A percentile compares a stretch with the other conserved stretches of the same genome.
These are phyloP conservation scores for Diloba caeruleocephala DNA, from an alignment of 2,888 invertebrate genomes.

Conservation along the genomic window DNA sequence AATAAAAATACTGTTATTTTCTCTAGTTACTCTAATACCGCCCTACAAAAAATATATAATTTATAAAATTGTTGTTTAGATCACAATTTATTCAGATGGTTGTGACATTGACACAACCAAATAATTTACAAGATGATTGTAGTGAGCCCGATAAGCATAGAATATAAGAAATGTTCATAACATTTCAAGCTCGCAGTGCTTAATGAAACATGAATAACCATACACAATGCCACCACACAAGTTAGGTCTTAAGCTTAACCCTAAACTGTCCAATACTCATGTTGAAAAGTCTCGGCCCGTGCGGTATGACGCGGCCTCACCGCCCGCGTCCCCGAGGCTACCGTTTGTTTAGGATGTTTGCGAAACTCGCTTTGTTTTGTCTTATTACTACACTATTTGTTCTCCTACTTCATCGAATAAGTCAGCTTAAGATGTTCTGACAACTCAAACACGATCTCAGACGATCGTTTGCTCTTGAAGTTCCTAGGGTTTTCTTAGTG, in stretches of 20 bases:
- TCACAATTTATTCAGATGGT: too few species aligned
- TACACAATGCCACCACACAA: not conserved
- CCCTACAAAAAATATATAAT: too few species aligned
- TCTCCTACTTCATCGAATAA: conserved; percentile 57
- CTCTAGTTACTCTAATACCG: too few species aligned
- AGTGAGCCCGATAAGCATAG: not conserved
- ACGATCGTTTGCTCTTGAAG: conserved; percentile 34
- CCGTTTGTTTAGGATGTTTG: conserved; percentile 70
- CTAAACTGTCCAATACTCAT: not conserved
- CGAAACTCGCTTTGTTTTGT: conserved; percentile 55
- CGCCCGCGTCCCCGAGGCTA: conserved; percentile 25
- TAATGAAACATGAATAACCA: not conserved
- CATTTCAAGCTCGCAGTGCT: not conserved
- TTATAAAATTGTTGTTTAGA: too few species aligned
- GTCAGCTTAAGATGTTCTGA: conserved; percentile 51
- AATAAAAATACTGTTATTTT: too few species aligned
- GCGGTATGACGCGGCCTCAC: not conserved
- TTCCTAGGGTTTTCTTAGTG: conserved; percentile 14
- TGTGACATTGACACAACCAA: too few species aligned
- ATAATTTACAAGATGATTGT: too few species aligned
- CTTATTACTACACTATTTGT: conserved; percentile 58
- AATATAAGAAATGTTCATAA: not conserved
- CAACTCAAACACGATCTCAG: conserved; percentile 47
- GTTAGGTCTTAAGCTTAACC: conserved; percentile 4
- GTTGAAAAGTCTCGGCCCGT: conserved; percentile 3